Evolutionary conservation across 2,888 invertebrate species (phyloP).

Genomic region (Latrodectus hesperus): DNA sequence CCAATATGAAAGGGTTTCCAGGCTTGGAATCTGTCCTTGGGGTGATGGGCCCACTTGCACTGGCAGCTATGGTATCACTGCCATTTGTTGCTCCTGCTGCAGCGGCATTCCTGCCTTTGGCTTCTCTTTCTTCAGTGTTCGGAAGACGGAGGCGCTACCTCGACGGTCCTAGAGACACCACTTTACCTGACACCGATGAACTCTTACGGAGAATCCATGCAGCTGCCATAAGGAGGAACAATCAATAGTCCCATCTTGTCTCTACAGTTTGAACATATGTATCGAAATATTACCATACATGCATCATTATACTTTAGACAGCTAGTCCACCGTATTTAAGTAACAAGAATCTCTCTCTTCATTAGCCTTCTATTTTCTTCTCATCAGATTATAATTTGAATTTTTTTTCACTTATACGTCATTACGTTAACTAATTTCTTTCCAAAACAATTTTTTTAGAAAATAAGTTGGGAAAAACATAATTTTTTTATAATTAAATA

Average conservation of each 20-base stretch:
- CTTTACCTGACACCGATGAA: slow-evolving; percentile 24
- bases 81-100: slow-evolving; percentile 63
- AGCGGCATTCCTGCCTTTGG: slow-evolving; percentile 53
- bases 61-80: slow-evolving; percentile 59
- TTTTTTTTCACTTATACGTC: too few relatives aligned
- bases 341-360: too few relatives aligned
- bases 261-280: too few relatives aligned
- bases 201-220: slow-evolving; percentile 45
- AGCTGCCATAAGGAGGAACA: slow-evolving; percentile 37
- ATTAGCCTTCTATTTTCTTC: too few relatives aligned
- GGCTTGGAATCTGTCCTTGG: slow-evolving; percentile 50
- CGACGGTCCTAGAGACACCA: slow-evolving; percentile 7
- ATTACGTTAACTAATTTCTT: too few relatives aligned
- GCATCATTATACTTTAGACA: too few relatives aligned
- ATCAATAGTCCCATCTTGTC: not conserved
- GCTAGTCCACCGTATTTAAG: too few relatives aligned
- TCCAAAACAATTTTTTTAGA: too few relatives aligned
- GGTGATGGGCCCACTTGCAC: slow-evolving; percentile 51
- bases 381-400: too few relatives aligned
- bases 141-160: slow-evolving; percentile 48
- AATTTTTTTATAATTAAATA: too few relatives aligned
- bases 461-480: too few relatives aligned
- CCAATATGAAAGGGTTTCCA: slow-evolving; percentile 29
- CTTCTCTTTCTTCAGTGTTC: slow-evolving; percentile 45
- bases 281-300: too few relatives aligned